Percentiles rank a stretch among this genome's conserved stretches.
Conservation (phyloP, 1,140 invertebrate species). For the Papilio machaon region DNA sequence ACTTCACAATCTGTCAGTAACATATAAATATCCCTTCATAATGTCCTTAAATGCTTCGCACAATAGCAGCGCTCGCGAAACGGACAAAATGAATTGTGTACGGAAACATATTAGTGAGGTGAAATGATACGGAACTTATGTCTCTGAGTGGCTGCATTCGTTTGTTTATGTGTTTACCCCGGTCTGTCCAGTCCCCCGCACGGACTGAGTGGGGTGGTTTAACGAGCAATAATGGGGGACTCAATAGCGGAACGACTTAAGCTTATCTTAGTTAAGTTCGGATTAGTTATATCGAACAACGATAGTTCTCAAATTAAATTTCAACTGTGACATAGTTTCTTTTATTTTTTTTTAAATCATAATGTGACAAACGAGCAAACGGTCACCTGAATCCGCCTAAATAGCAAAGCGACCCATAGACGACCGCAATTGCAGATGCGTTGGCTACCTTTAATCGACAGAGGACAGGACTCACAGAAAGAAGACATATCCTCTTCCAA, state of each 20-base stretch:
- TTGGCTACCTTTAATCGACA: no score
- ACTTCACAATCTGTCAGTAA: constrained; percentile 29
- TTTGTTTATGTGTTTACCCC: constrained; percentile 53
- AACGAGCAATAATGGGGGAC: not conserved
- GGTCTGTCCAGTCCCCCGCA: constrained; percentile 38
- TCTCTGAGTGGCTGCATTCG: constrained; percentile 43
- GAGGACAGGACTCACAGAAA: no score
- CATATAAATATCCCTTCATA: constrained; percentile 47
- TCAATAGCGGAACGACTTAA: not conserved
- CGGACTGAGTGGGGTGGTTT: constrained; percentile 45
- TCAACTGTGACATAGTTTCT: no score
- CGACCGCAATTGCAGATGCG: no score
- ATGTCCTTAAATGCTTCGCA: constrained; percentile 1
- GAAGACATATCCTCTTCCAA: no score
- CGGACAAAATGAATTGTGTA: constrained; percentile 48
- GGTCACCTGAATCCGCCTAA: no score
- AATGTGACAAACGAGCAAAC: no score
- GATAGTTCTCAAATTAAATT: no score
- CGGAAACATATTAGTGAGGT: constrained; percentile 51
- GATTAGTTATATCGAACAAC: no score
- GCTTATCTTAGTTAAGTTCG: not conserved
- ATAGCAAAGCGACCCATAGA: no score
- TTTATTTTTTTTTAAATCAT: no score
- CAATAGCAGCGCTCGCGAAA: constrained; percentile 28
- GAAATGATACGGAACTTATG: constrained; percentile 57